phyloP scores from a whole-genome alignment of 1,140 invertebrate species.

The Asbolus verrucosus region DNA sequence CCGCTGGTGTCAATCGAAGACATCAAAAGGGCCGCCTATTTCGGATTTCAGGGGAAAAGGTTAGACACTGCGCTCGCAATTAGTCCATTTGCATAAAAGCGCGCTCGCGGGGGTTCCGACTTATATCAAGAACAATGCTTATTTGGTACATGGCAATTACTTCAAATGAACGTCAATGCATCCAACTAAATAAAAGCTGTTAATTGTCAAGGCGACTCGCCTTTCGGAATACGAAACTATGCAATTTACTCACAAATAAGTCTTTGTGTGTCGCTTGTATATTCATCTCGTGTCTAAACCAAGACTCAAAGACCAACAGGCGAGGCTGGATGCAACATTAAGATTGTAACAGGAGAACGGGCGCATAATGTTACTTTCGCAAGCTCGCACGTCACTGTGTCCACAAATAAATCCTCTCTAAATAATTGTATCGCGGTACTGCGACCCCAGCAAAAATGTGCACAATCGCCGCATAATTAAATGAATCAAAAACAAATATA shows the following conservation, averaged over 20 bases:
- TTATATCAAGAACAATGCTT: conserved; percentile 42
- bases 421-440: too few species aligned
- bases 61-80: neutral
- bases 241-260: conserved; percentile 45
- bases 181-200: conserved; percentile 43
- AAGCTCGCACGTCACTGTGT: too few species aligned
- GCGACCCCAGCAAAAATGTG: too few species aligned
- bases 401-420: too few species aligned
- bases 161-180: conserved; percentile 46
- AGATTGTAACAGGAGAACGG: conserved; percentile 21
- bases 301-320: conserved; percentile 24
- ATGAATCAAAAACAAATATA: too few species aligned
- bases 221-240: conserved; percentile 42
- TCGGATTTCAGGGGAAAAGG: neutral
- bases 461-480: too few species aligned
- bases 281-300: conserved; percentile 40
- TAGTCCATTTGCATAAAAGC: conserved; percentile 32
- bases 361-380: too few species aligned
- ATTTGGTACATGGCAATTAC: conserved; percentile 44
- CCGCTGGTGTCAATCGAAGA: neutral
- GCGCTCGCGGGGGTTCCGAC: neutral
- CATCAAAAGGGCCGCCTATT: conserved; percentile 19
- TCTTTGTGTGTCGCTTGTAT: conserved; percentile 45
- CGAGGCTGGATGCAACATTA: conserved; percentile 13
- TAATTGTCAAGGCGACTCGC: conserved; percentile 43